phyloP scores from a whole-genome alignment of 2,888 invertebrate genomes.

The Rhingia rostrata region DNA sequence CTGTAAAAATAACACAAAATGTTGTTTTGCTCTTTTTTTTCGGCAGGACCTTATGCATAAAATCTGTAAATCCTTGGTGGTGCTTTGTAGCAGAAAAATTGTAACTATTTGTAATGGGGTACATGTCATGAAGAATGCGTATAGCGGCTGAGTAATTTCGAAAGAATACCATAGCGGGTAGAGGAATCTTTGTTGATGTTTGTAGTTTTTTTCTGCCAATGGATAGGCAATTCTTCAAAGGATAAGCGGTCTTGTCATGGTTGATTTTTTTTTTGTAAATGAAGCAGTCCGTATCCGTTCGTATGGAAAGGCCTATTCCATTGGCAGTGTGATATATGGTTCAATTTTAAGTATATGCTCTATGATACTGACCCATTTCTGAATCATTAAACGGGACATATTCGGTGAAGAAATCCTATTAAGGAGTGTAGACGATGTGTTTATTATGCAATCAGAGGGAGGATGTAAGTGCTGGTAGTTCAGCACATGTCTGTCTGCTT shows the following conservation, averaged over 20 bases:
- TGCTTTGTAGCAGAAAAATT: constrained; percentile 54
- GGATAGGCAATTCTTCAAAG: constrained; percentile 15
- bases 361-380: background rate
- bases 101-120: constrained; percentile 9
- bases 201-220: background rate
- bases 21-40: background rate
- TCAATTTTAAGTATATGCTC: background rate
- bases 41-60: constrained; percentile 31
- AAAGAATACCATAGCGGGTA: constrained; percentile 15
- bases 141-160: background rate
- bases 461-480: background rate
- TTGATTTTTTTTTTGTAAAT: background rate
- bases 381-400: background rate
- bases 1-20: background rate
- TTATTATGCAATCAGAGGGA: background rate
- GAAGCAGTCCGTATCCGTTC: background rate
- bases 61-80: constrained; percentile 21
- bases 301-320: background rate
- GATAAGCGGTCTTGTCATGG: constrained; percentile 10
- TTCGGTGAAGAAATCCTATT: background rate
- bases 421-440: background rate
- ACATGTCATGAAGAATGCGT: constrained; percentile 24
- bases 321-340: background rate
- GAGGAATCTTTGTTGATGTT: constrained; percentile 21
- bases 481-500: background rate